A percentile compares a stretch with the other conserved stretches of the same genome.
These are phyloP conservation scores for Urocolius indicus DNA, from an alignment of 2,113 vertebrate genomes.

Conservation along the genomic window DNA sequence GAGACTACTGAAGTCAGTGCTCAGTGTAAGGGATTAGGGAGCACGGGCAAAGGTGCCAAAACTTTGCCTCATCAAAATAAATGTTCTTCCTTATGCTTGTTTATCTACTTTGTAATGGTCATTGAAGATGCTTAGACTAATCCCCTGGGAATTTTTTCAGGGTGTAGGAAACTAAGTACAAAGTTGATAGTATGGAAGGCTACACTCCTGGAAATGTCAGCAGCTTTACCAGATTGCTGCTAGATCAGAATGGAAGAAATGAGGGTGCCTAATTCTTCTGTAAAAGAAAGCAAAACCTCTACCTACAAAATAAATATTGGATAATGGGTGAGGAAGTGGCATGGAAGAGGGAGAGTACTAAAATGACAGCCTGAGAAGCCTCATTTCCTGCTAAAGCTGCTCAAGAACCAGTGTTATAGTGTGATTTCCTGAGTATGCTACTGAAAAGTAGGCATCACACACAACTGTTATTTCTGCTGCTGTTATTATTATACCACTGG, in stretches of 20 bases:
- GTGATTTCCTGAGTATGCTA: conserved; percentile 1
- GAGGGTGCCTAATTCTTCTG: not conserved
- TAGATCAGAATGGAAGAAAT: not conserved
- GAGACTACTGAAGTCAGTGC: not conserved
- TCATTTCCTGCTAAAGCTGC: not conserved
- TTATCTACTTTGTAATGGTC: not conserved
- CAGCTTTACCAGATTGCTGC: not conserved
- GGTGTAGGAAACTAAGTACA: not conserved
- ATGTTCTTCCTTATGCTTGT: not conserved
- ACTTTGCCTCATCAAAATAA: conserved; percentile 18
- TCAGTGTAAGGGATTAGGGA: not conserved
- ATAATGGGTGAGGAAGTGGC: not conserved
- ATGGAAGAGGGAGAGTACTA: not conserved
- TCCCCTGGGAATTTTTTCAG: not conserved
- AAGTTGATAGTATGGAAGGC: not conserved
- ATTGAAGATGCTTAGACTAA: not conserved
- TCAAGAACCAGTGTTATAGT: not conserved
- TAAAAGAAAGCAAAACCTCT: not conserved
- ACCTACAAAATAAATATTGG: not conserved
- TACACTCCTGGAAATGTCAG: not conserved
- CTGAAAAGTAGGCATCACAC: not conserved
- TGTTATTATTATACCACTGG: not conserved
- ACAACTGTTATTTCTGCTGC: not conserved
- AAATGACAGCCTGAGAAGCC: not conserved
- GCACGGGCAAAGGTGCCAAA: not conserved